A percentile compares a stretch with the other conserved stretches of the same genome.
Evolutionary conservation across 37 sponge, comb jelly and placozoan genomes (phyloP).

Genomic region (Amphimedon queenslandica): DNA sequence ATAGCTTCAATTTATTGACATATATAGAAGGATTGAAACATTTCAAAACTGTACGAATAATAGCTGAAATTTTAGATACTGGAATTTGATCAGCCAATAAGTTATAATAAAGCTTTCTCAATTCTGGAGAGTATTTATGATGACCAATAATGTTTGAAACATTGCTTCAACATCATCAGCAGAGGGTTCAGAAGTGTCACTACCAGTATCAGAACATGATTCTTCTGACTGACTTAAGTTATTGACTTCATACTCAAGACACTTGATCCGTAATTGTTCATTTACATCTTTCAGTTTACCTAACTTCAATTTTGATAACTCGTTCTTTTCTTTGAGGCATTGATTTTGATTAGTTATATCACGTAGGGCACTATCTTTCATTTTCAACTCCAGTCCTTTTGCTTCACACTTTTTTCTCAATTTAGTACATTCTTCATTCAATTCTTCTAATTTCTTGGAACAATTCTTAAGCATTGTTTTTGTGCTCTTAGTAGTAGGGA

Average conservation of each 20-base stretch:
- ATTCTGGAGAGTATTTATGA: conserved; percentile 14
- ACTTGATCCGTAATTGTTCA: neutral
- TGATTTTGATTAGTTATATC: conserved; percentile 10
- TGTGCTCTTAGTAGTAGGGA: neutral
- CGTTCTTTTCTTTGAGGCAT: neutral
- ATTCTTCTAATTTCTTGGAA: neutral
- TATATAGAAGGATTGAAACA: conserved; percentile 12
- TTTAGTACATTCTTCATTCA: conserved; percentile 20
- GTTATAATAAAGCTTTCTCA: conserved; percentile 26
- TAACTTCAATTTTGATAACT: neutral
- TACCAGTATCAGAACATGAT: neutral
- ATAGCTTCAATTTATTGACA: conserved; percentile 15
- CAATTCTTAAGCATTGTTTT: conserved; percentile 1
- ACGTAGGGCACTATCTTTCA: conserved; percentile 1
- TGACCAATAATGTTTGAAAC: conserved; percentile 20
- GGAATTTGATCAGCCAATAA: conserved; percentile 24
- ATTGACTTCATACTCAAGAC: neutral
- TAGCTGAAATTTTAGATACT: conserved; percentile 15
- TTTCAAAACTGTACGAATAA: conserved; percentile 13
- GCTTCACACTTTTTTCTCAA: conserved; percentile 6
- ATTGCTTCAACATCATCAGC: conserved; percentile 2
- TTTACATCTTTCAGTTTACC: conserved; percentile 1
- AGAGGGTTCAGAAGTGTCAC: neutral
- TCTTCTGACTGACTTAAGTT: conserved; percentile 2
- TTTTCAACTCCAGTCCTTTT: neutral